These are phyloP conservation scores for Sinocyclocheilus anshuiensis DNA, from an alignment of 2,113 vertebrate genomes.

Conservation along the genomic window DNA sequence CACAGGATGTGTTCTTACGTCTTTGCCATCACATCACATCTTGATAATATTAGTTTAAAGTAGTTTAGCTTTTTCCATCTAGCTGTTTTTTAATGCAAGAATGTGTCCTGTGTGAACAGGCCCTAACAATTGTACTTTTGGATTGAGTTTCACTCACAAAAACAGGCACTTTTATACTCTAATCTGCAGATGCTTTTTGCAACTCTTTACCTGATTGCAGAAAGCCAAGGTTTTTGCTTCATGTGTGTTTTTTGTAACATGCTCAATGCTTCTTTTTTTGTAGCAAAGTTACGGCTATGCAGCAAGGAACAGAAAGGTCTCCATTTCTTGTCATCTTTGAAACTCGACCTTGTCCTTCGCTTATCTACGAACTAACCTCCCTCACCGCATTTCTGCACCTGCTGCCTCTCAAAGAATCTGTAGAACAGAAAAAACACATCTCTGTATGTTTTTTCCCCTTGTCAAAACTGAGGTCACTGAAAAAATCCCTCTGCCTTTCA, in stretches of 20 bases:
- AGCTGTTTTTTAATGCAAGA: neutral
- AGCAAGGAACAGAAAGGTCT: constrained; percentile 68
- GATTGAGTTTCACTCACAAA: neutral
- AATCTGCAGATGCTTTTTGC: neutral
- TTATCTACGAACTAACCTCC: constrained; percentile 63
- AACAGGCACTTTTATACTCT: neutral
- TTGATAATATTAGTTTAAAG: neutral
- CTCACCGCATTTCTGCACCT: constrained; percentile 3
- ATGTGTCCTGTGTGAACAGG: neutral
- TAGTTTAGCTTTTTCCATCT: neutral
- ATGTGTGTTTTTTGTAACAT: constrained; percentile 45
- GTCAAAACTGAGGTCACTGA: neutral
- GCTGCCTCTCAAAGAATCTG: constrained; percentile 9
- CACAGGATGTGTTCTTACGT: neutral
- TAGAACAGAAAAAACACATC: neutral
- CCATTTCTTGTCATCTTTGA: constrained; percentile 42
- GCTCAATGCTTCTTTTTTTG: constrained; percentile 63
- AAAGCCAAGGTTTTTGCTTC: neutral
- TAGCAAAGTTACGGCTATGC: constrained; percentile 68
- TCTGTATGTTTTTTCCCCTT: neutral
- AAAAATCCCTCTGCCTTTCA: constrained; percentile 10
- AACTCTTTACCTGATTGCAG: neutral
- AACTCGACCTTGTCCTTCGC: constrained; percentile 36
- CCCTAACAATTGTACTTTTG: neutral
- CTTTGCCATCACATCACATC: neutral